A percentile compares a stretch with the other conserved stretches of the same genome.
Evolutionary conservation across 2,888 invertebrate genomes (phyloP).

Genomic region (Apotomis turbidana): DNA sequence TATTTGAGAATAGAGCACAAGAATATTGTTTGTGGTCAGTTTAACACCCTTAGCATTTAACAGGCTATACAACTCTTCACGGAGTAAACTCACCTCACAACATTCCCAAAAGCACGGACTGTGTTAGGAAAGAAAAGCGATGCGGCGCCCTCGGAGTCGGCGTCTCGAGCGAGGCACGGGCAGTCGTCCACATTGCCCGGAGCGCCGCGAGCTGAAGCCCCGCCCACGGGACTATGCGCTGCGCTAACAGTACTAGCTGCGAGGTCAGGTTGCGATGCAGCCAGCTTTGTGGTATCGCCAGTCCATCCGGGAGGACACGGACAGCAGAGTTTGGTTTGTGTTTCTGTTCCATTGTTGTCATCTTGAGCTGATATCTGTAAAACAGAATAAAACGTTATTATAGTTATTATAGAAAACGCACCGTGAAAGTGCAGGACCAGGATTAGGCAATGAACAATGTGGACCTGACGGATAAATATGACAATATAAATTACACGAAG

Average conservation of each 20-base stretch:
- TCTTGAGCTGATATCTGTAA: constrained; percentile 62
- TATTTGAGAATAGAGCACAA: too few species aligned
- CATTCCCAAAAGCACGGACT: constrained; percentile 54
- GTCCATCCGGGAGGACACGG: constrained; percentile 57
- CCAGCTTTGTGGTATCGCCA: not conserved
- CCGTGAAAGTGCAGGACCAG: too few species aligned
- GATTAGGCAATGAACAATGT: too few species aligned
- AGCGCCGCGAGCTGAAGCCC: constrained; percentile 21
- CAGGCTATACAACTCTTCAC: not conserved
- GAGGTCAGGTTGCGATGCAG: not conserved
- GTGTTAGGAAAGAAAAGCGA: constrained; percentile 62
- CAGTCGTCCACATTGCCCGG: constrained; percentile 53
- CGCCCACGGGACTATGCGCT: not conserved
- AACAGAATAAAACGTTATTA: constrained; percentile 3
- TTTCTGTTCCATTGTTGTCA: constrained; percentile 49
- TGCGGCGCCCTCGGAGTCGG: constrained; percentile 65
- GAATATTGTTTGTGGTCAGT: too few species aligned
- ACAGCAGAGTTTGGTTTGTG: constrained; percentile 58
- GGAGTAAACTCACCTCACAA: constrained; percentile 52
- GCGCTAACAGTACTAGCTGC: not conserved
- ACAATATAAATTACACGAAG: too few species aligned
- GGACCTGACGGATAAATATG: too few species aligned
- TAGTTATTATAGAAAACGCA: too few species aligned
- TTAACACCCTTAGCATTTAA: too few species aligned
- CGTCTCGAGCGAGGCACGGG: constrained; percentile 54